phyloP scores from a whole-genome alignment of 2,888 invertebrate genomes.

The Lepidonotus clava region DNA sequence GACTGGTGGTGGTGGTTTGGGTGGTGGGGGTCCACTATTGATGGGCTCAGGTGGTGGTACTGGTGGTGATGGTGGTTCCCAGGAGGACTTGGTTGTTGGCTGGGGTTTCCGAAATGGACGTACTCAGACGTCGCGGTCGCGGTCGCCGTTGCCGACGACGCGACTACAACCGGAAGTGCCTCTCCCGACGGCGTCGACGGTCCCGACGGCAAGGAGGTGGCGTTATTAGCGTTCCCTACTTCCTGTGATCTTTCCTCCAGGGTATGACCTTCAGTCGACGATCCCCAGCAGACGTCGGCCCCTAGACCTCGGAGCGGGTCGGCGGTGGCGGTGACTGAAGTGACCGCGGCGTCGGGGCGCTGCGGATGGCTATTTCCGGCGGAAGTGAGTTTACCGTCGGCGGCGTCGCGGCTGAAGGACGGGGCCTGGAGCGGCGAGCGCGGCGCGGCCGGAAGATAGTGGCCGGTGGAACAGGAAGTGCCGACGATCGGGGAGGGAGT shows the following conservation, averaged over 20 bases:
- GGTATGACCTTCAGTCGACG: not conserved
- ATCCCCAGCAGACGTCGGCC: not conserved
- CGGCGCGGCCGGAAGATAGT: constrained; percentile 14
- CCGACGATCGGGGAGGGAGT: constrained; percentile 24
- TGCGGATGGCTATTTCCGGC: constrained; percentile 14
- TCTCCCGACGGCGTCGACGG: not conserved
- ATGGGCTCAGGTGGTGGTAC: not conserved
- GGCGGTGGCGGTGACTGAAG: not conserved
- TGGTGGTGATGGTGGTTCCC: constrained; percentile 6
- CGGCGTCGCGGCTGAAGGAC: not conserved
- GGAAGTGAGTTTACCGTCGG: not conserved
- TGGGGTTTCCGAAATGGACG: not conserved
- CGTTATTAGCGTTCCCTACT: too few relatives aligned
- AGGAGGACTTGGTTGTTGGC: not conserved
- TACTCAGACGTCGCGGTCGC: not conserved
- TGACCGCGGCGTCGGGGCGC: not conserved
- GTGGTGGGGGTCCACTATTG: too few relatives aligned
- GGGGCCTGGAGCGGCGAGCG: constrained; percentile 9
- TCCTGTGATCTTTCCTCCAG: not conserved
- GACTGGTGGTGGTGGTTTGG: constrained; percentile 14
- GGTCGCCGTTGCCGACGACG: not conserved
- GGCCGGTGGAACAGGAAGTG: constrained; percentile 21
- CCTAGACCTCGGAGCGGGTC: too few relatives aligned
- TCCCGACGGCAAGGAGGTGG: not conserved
- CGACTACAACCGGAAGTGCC: not conserved